Evolutionary conservation across 2,888 invertebrate species (phyloP).

Genomic region (Sacculina carcini): DNA sequence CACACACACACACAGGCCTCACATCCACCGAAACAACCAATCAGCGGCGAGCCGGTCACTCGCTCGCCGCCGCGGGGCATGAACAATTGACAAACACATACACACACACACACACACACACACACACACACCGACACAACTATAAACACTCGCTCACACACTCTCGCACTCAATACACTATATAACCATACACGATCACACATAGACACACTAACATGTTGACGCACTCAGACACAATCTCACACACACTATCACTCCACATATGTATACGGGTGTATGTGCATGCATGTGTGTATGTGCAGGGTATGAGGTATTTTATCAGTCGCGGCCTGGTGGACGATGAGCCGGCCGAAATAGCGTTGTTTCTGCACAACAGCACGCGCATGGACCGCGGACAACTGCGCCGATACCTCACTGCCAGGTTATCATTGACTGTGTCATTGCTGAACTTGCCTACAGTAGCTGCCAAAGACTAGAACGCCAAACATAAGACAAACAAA

Average conservation of each 20-base stretch:
- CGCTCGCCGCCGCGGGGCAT: no score
- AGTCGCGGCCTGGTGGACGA: conserved; percentile 20
- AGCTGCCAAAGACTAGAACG: neutral
- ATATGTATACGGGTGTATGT: neutral
- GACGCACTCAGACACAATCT: no score
- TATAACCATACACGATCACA: no score
- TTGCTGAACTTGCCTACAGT: neutral
- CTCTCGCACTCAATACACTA: no score
- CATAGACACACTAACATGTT: no score
- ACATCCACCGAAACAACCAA: no score
- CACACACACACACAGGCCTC: neutral
- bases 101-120: neutral
- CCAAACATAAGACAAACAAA: no score
- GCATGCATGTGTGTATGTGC: conserved; percentile 5
- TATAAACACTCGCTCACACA: no score
- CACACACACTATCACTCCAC: neutral
- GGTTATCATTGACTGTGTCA: conserved; percentile 15
- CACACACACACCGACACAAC: no score
- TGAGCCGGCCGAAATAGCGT: conserved; percentile 21
- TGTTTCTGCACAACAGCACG: conserved; percentile 20
- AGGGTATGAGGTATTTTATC: conserved; percentile 23
- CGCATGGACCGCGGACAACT: conserved; percentile 19
- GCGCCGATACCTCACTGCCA: conserved; percentile 20
- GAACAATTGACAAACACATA: no score
- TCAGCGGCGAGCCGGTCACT: no score